A percentile compares a stretch with the other conserved stretches of the same genome.
These are phyloP conservation scores for Chaenocephalus aceratus DNA, from an alignment of 2,113 vertebrate species.

Conservation along the genomic window DNA sequence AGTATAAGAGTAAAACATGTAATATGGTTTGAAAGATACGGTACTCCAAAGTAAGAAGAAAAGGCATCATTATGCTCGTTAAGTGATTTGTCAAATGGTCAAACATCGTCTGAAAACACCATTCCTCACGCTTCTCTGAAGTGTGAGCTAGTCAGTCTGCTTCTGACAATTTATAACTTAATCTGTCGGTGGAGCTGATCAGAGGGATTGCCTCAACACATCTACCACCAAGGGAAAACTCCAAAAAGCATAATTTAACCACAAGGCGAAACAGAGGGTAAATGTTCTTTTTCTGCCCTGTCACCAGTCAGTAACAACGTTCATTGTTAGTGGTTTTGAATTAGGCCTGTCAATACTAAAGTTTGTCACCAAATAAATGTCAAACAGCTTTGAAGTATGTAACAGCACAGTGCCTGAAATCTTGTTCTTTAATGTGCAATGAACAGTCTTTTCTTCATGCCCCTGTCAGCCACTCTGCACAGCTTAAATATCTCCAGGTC, in stretches of 20 bases:
- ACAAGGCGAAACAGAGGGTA: too few relatives aligned
- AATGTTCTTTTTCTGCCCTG: too few relatives aligned
- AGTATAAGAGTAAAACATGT: not conserved
- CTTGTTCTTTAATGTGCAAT: not conserved
- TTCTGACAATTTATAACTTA: too few relatives aligned
- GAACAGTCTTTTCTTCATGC: not conserved
- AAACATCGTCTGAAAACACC: not conserved
- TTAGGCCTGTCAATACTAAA: conserved; percentile 1
- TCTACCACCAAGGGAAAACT: too few relatives aligned
- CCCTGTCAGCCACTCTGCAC: not conserved
- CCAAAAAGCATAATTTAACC: too few relatives aligned
- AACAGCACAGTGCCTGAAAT: not conserved
- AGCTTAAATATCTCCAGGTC: not conserved
- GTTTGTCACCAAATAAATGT: not conserved
- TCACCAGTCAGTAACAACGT: too few relatives aligned
- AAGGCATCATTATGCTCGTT: not conserved
- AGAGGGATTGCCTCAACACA: too few relatives aligned
- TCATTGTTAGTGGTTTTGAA: too few relatives aligned
- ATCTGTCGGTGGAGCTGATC: too few relatives aligned
- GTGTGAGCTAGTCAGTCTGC: not conserved
- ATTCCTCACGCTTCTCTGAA: not conserved
- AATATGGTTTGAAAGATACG: not conserved
- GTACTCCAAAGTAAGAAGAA: too few relatives aligned
- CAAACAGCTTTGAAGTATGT: not conserved
- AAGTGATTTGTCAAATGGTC: not conserved